Base-by-base conservation (phyloP, 2,113 vertebrate species). In the Orcinus orca region DNA sequence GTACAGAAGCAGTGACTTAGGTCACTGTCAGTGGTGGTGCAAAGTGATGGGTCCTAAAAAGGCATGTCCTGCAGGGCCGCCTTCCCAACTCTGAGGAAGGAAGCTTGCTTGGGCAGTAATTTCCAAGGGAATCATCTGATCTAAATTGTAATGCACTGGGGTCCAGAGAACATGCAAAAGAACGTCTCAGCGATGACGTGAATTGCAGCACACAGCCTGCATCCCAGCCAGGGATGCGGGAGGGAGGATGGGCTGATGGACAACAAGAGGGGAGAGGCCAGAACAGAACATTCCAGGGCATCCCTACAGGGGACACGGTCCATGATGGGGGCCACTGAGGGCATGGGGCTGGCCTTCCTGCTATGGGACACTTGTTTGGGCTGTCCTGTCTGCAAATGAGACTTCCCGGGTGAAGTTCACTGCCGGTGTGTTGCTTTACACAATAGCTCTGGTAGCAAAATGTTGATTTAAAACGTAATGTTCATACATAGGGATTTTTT, bases 321-420 rank as follows among this genome's bases (percentile, higher is more conserved):
- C 93, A n/a, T 58, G 93, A 91, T n/a, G 94, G 92, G 96, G 86
- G 38, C 94, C 53, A 53, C 15, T 93, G 92, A 90, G 81, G 58
- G 47, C 76, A 81, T 10, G 20, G 95, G 93, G 36, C n/a, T 83
- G 82, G 60, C 73, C 44, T 87, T 73, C 23, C 9, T 11, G 60
- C 8, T 23, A 62, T 9, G 23, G 23, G 60, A 21, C 60, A 62
- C 23, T 10, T 41, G 3, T 65, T 76, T 95, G 47, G 25, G 80
- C 0, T 63, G 2, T 1, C 20, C 1, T 50, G 9, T 53, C 93
- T n/a, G 47, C 77, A 94, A 73, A 53, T 47, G 70, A 85, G 70
- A 53, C 92, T 93, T 97, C 94, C 1, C 26, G 38, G 12, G 79
- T 71, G 5, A 15, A 77, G 29, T 21, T 53, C 76, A 29, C 3